Evolutionary conservation across 1,140 invertebrate species (phyloP).

Genomic region (Cyclargus thomasi): DNA sequence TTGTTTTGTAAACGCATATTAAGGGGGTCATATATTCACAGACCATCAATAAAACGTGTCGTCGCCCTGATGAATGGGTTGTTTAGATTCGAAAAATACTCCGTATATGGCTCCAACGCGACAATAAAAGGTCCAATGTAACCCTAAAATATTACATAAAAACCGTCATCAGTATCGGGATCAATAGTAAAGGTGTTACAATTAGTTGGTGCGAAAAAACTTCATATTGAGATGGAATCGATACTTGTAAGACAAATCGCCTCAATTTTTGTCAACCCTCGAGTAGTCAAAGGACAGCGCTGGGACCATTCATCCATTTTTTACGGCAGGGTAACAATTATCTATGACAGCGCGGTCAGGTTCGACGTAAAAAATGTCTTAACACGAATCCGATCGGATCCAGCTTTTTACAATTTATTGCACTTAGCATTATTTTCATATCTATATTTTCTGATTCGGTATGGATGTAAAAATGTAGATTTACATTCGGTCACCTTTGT

Average conservation of each 20-base stretch:
- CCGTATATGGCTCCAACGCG: slow-evolving; percentile 42
- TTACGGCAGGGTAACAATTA: slow-evolving; percentile 52
- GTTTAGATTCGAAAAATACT: slow-evolving; percentile 45
- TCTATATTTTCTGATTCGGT: slow-evolving; percentile 61
- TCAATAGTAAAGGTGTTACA: slow-evolving; percentile 41
- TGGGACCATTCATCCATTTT: slow-evolving; percentile 57
- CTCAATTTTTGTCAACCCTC: slow-evolving; percentile 58
- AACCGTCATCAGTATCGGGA: slow-evolving; percentile 31
- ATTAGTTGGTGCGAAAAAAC: slow-evolving; percentile 56
- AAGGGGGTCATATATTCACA: slow-evolving; percentile 20
- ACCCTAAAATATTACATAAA: slow-evolving; percentile 21
- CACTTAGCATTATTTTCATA: slow-evolving; percentile 58
- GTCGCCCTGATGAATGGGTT: slow-evolving; percentile 52
- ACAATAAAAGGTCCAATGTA: slow-evolving; percentile 51
- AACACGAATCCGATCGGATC: slow-evolving; percentile 14
- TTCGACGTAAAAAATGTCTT: slow-evolving; percentile 48
- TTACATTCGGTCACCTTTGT: slow-evolving; percentile 64
- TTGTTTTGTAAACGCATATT: slow-evolving; percentile 5
- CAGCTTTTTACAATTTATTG: slow-evolving; percentile 52
- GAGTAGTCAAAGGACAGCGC: slow-evolving; percentile 48
- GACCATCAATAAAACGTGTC: slow-evolving; percentile 43
- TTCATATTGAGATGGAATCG: slow-evolving; percentile 54
- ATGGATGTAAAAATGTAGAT: slow-evolving; percentile 54
- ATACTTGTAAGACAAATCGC: slow-evolving; percentile 63
- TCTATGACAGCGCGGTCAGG: slow-evolving; percentile 64